Conservation (phyloP, 2,113 vertebrate genomes). For the Catagonus wagneri region DNA sequence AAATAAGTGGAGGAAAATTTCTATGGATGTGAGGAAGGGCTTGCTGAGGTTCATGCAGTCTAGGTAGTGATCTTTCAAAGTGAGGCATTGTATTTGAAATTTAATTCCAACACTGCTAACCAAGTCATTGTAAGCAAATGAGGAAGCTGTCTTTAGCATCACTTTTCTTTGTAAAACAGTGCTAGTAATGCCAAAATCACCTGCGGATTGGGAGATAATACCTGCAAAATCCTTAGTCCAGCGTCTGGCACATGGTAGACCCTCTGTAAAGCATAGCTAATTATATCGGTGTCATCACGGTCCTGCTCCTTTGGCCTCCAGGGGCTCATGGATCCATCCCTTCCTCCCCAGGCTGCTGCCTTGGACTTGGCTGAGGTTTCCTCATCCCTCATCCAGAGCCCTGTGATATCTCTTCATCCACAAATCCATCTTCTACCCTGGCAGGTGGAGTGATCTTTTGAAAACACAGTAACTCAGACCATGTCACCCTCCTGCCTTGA, state of each 20-base stretch:
- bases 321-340: not conserved
- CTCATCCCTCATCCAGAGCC: not conserved
- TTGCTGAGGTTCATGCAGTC: not conserved
- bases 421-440: not conserved
- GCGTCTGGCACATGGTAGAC: accelerated
- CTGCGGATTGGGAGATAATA: not conserved
- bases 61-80: not conserved
- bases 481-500: not conserved
- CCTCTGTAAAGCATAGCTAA: not conserved
- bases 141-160: not conserved
- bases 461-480: not conserved
- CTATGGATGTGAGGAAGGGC: not conserved
- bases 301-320: not conserved
- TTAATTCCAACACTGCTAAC: not conserved
- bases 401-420: not conserved
- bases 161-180: not conserved
- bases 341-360: not conserved
- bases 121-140: not conserved
- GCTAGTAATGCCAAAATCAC: not conserved
- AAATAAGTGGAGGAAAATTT: not conserved
- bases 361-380: not conserved
- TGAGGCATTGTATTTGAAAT: not conserved
- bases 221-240: too few relatives aligned
- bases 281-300: accelerated
- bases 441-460: not conserved